Conservation (phyloP, 2,113 vertebrate genomes). For the Vicugna pacos region DNA sequence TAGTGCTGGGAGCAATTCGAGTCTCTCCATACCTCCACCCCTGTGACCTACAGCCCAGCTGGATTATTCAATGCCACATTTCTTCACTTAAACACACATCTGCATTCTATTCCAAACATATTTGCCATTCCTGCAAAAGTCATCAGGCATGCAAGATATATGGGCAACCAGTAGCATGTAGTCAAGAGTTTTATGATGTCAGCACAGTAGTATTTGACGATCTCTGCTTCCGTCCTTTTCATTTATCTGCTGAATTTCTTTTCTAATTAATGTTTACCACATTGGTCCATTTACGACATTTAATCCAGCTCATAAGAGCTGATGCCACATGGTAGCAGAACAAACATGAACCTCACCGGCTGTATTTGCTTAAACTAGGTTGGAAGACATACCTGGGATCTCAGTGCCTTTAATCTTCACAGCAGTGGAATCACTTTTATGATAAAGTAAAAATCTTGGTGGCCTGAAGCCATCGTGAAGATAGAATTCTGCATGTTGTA, state of each 20-base stretch:
- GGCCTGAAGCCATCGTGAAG: background rate
- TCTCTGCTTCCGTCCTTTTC: background rate
- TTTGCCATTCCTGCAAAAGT: no score
- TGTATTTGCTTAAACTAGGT: background rate
- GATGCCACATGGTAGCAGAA: fast-evolving
- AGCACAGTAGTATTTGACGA: background rate
- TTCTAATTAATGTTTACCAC: background rate
- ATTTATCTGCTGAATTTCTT: background rate
- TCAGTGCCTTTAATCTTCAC: fast-evolving
- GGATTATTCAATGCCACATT: no score
- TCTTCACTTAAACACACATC: background rate
- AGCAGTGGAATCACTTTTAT: no score
- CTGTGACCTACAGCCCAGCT: background rate
- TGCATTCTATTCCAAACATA: background rate
- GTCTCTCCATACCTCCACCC: fast-evolving
- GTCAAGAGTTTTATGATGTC: background rate
- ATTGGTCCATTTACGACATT: background rate
- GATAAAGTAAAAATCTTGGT: background rate
- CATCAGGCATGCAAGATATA: fast-evolving
- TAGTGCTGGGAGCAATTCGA: fast-evolving
- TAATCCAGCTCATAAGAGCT: background rate
- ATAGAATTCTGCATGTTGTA: fast-evolving
- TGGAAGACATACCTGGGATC: background rate
- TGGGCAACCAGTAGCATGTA: fast-evolving
- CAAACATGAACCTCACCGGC: background rate